Percentiles rank a stretch among this genome's conserved stretches.
Conservation (phyloP, 2,797 vertebrate genomes). For the Vultur gryphus region DNA sequence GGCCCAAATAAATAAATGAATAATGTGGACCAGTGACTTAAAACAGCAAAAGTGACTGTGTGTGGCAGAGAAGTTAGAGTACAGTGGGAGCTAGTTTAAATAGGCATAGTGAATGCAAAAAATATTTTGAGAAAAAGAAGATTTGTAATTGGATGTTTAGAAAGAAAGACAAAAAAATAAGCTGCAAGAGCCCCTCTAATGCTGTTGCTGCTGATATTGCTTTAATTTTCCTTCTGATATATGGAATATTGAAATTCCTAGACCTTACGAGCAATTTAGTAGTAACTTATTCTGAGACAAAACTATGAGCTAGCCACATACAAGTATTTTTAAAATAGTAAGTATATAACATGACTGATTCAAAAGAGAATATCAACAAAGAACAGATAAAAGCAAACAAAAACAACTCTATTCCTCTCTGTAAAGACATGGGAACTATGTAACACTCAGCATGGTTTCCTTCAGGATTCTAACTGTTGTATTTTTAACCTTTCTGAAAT, state of each 20-base stretch:
- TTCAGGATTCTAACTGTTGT: neutral
- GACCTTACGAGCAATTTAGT: neutral
- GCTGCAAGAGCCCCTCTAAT: neutral
- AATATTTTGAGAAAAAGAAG: neutral
- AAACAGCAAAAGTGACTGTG: neutral
- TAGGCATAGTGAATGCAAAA: neutral
- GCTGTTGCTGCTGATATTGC: neutral
- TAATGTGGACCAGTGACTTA: neutral
- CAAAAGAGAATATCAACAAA: neutral
- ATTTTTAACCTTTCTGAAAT: neutral
- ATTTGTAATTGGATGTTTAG: neutral
- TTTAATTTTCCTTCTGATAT: neutral
- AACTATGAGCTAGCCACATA: neutral
- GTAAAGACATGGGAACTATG: neutral
- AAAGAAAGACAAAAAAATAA: neutral
- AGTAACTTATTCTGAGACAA: neutral
- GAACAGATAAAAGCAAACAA: neutral
- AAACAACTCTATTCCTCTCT: fast-evolving
- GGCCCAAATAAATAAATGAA: neutral
- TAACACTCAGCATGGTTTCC: neutral
- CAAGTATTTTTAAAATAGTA: neutral
- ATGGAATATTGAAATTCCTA: neutral
- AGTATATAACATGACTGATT: neutral
- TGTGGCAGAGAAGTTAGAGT: neutral
- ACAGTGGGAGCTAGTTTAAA: neutral